These are phyloP conservation scores for Bombylius discolor DNA, from an alignment of 2,888 invertebrate genomes.

Conservation along the genomic window DNA sequence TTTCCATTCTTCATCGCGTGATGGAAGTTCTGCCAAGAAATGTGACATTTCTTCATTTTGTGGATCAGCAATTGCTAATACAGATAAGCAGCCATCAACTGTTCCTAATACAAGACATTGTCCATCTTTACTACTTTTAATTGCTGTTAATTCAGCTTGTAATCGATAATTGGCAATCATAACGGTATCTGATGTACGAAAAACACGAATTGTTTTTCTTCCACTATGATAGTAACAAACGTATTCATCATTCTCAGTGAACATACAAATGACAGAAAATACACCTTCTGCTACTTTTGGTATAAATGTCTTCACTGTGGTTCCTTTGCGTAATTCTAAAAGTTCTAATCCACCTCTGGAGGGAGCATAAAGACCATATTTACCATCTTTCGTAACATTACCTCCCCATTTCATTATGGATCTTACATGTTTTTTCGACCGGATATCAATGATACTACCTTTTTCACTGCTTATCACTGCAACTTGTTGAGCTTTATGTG, in stretches of 20 bases:
- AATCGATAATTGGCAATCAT: conserved; percentile 87
- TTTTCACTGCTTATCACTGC: conserved; percentile 84
- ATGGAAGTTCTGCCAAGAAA: conserved; percentile 53
- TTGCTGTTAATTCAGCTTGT: conserved; percentile 76
- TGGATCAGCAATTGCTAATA: conserved; percentile 69
- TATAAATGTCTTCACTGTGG: conserved; percentile 78
- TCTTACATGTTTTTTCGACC: conserved; percentile 74
- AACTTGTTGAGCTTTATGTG: conserved; percentile 71
- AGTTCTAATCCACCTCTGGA: conserved; percentile 86
- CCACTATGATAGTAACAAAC: conserved; percentile 96
- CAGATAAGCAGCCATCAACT: conserved; percentile 85
- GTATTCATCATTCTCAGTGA: conserved; percentile 87
- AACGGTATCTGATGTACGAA: conserved; percentile 78
- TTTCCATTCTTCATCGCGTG: conserved; percentile 57
- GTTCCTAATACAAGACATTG: conserved; percentile 75
- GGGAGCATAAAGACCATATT: conserved; percentile 86
- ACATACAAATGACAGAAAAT: conserved; percentile 88
- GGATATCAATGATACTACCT: conserved; percentile 79
- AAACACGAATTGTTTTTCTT: conserved; percentile 82
- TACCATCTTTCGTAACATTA: conserved; percentile 72
- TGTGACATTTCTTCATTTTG: conserved; percentile 49
- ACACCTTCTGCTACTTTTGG: conserved; percentile 94
- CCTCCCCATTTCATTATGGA: conserved; percentile 89
- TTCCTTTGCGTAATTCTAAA: conserved; percentile 79
- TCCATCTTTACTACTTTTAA: conserved; percentile 65